Evolutionary conservation across 2,888 invertebrate species (phyloP).

Genomic region (Timema podura): DNA sequence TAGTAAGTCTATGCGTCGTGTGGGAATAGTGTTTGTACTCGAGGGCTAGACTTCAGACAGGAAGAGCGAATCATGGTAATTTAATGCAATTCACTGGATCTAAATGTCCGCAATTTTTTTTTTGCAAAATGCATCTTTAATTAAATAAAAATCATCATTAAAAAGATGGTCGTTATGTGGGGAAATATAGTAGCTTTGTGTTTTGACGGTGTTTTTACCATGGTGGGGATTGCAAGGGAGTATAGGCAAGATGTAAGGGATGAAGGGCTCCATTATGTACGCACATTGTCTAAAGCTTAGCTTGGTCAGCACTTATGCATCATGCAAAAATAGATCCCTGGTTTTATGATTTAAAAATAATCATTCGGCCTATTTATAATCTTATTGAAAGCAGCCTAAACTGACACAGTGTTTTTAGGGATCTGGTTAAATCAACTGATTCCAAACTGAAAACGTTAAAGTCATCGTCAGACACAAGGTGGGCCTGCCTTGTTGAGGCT

Average conservation of each 20-base stretch:
- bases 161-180: not conserved
- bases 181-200: not conserved
- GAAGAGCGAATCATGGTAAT: no score
- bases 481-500: not conserved
- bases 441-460: not conserved
- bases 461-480: not conserved
- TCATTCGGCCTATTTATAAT: not conserved
- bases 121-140: not conserved
- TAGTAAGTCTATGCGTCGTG: no score
- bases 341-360: not conserved
- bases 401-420: not conserved
- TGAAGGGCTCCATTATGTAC: not conserved
- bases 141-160: not conserved
- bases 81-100: no score
- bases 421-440: not conserved
- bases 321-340: not conserved
- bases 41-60: no score
- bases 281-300: constrained; percentile 1
- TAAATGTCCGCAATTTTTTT: no score
- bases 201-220: not conserved
- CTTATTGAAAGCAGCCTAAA: not conserved
- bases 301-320: not conserved
- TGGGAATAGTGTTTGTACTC: no score
- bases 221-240: not conserved
- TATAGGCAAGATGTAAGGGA: not conserved